These are phyloP conservation scores for Heterodera filipjevi DNA, from an alignment of 2,888 invertebrate species.

Conservation along the genomic window DNA sequence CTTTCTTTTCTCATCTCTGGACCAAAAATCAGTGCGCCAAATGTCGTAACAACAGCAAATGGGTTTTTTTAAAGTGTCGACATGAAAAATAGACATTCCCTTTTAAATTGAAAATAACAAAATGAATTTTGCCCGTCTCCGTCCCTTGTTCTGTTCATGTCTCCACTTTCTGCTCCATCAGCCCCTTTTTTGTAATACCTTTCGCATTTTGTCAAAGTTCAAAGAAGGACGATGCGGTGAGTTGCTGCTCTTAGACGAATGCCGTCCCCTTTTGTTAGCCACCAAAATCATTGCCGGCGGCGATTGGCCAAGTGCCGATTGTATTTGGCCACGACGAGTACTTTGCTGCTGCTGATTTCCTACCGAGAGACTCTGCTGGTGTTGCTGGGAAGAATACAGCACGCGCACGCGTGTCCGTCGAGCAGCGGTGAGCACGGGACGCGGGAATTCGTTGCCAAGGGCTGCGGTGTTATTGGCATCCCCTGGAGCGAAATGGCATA, in stretches of 20 bases:
- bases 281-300: conserved; percentile 41
- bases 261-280: conserved; percentile 42
- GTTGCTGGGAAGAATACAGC: conserved; percentile 36
- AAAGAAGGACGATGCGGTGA: conserved; percentile 41
- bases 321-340: conserved; percentile 16
- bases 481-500: not conserved
- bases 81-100: too few relatives aligned
- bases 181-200: conserved; percentile 33
- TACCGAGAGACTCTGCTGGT: not conserved
- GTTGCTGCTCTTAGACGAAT: conserved; percentile 29
- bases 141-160: not conserved
- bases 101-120: too few relatives aligned
- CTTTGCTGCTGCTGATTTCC: conserved; percentile 12
- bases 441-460: conserved; percentile 27
- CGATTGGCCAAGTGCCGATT: conserved; percentile 37
- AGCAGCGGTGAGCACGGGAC: conserved; percentile 42
- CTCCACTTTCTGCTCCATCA: not conserved
- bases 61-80: too few relatives aligned
- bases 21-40: too few relatives aligned
- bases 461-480: conserved; percentile 6
- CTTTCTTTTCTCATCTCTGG: too few relatives aligned
- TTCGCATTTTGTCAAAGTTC: conserved; percentile 48
- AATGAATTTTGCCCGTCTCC: not conserved
- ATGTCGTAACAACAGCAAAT: too few relatives aligned
- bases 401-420: conserved; percentile 42